Evolutionary conservation across 2,113 vertebrate species (phyloP).

Genomic region (Pollimyrus isidori): DNA sequence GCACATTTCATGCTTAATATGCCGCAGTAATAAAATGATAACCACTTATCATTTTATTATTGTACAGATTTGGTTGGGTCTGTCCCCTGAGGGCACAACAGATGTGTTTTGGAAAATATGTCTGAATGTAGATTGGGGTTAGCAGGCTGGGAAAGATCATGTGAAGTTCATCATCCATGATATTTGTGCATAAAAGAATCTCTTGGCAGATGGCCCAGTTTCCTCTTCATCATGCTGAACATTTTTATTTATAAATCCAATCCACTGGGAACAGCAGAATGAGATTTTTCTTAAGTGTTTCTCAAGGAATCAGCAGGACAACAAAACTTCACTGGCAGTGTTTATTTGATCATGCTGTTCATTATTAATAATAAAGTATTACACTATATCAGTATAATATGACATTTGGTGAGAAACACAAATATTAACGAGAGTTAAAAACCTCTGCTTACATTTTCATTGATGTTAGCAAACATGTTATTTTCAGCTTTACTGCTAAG

Average conservation of each 20-base stretch:
- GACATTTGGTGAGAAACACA: neutral
- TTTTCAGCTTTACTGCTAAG: neutral
- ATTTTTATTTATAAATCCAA: neutral
- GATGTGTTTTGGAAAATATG: neutral
- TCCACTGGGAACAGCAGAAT: neutral
- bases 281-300: neutral
- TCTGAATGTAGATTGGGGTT: neutral
- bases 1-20: neutral
- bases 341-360: neutral
- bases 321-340: neutral
- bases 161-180: neutral
- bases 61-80: neutral
- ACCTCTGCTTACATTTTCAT: neutral
- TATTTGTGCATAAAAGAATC: neutral
- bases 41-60: neutral
- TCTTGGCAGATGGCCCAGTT: neutral
- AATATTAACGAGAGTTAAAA: neutral
- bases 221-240: neutral
- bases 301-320: neutral
- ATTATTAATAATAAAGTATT: neutral
- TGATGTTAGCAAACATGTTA: neutral
- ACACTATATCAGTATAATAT: neutral
- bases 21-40: neutral
- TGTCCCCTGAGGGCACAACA: neutral
- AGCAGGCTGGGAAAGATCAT: neutral